Percentiles rank a stretch among this genome's conserved stretches.
These are phyloP conservation scores for Girardia tigrina DNA, from an alignment of 2,888 invertebrate genomes.

Conservation along the genomic window DNA sequence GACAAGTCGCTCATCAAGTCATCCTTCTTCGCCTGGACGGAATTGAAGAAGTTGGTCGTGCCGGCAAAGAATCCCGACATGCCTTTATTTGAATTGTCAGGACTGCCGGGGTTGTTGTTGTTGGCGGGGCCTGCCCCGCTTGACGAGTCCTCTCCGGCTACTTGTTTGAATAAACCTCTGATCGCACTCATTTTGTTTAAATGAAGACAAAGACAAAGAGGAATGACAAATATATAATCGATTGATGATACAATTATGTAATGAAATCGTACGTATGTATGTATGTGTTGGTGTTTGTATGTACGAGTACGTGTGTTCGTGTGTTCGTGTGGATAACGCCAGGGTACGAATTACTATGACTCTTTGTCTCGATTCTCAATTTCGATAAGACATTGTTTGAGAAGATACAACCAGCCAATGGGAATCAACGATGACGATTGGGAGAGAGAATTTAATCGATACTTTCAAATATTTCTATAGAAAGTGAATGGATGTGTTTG, in stretches of 20 bases:
- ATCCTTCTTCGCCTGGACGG: conserved; percentile 29
- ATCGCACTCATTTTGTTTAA: not conserved
- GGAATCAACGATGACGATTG: not conserved
- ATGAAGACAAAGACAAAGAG: not conserved
- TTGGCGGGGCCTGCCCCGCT: too few relatives aligned
- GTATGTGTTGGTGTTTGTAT: too few relatives aligned
- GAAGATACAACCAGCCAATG: not conserved
- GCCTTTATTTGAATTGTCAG: not conserved
- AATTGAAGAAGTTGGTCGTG: conserved; percentile 27
- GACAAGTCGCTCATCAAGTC: conserved; percentile 25
- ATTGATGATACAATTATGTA: conserved; percentile 3
- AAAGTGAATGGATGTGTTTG: too few relatives aligned
- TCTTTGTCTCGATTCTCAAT: conserved; percentile 4
- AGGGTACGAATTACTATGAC: not conserved
- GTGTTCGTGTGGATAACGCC: not conserved
- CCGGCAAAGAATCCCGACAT: conserved; percentile 27
- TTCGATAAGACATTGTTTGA: conserved; percentile 14
- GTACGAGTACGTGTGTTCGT: too few relatives aligned
- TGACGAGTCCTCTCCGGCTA: not conserved
- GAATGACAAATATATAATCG: not conserved
- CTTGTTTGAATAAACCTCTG: conserved; percentile 20
- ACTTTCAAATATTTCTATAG: too few relatives aligned
- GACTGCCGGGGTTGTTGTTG: not conserved
- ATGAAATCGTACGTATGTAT: too few relatives aligned
- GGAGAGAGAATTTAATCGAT: conserved; percentile 15